These are phyloP conservation scores for Trichogramma pretiosum DNA, from an alignment of 1,140 invertebrate species.

Conservation along the genomic window DNA sequence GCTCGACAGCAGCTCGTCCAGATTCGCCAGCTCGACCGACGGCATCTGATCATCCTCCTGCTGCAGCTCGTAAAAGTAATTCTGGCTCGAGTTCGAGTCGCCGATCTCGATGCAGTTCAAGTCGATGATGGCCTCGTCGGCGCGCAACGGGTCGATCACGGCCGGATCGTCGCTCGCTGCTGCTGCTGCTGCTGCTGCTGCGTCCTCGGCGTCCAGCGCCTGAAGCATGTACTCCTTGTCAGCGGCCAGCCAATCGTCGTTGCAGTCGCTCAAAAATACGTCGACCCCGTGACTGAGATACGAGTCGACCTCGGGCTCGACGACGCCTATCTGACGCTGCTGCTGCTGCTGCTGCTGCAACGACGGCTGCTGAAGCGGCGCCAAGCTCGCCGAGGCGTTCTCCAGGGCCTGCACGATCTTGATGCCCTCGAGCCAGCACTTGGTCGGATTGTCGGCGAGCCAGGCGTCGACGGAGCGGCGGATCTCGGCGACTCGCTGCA, in stretches of 20 bases:
- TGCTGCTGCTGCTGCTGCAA: slow-evolving; percentile 14
- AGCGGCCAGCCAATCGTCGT: neutral
- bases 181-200: too few relatives aligned
- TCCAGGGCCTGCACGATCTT: slow-evolving; percentile 28
- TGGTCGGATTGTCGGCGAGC: slow-evolving; percentile 24
- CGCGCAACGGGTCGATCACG: too few relatives aligned
- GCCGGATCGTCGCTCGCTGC: neutral
- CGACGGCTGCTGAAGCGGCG: slow-evolving; percentile 22
- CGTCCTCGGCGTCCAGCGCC: neutral
- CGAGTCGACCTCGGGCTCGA: neutral
- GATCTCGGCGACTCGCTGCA: slow-evolving; percentile 22
- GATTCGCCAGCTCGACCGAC: too few relatives aligned
- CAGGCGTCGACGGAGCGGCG: too few relatives aligned
- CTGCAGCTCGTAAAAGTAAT: too few relatives aligned
- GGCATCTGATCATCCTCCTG: too few relatives aligned
- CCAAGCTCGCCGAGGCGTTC: slow-evolving; percentile 23
- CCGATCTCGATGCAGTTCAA: too few relatives aligned
- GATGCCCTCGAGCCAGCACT: slow-evolving; percentile 26
- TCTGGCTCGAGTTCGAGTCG: too few relatives aligned
- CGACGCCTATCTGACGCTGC: slow-evolving; percentile 1
- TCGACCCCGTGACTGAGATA: slow-evolving; percentile 23
- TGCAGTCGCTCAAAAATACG: slow-evolving; percentile 10
- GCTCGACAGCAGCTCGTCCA: too few relatives aligned
- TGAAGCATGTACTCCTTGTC: slow-evolving; percentile 1
- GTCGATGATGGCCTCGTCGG: too few relatives aligned